Percentiles rank a stretch among this genome's conserved stretches.
Conservation (phyloP, 2,113 vertebrate species). For the Synodontis membranacea region DNA sequence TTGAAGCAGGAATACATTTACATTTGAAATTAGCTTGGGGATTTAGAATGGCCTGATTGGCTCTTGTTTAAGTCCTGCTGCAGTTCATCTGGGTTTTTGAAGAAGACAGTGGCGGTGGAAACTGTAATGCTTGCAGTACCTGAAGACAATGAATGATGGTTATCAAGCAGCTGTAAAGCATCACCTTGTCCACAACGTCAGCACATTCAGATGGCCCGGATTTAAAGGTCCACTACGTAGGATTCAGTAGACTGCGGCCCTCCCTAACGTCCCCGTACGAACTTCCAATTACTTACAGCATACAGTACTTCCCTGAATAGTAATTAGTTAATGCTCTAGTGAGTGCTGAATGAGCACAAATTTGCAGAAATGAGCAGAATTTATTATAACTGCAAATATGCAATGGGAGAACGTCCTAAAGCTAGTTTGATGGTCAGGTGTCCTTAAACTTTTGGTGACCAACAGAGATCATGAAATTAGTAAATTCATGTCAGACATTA, state of each 20-base stretch:
- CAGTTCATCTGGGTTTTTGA: constrained; percentile 36
- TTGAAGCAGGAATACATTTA: constrained; percentile 44
- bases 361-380: not conserved
- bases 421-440: not conserved
- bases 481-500: not conserved
- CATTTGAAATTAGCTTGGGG: constrained; percentile 43
- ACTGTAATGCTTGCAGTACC: constrained; percentile 4
- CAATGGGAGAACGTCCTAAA: not conserved
- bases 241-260: no score
- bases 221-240: no score
- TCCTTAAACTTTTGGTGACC: not conserved
- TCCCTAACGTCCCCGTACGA: no score
- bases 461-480: not conserved
- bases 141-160: not conserved
- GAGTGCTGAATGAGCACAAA: not conserved
- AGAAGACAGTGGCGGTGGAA: constrained; percentile 1
- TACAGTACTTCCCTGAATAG: no score
- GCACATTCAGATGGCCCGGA: not conserved
- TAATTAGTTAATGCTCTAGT: not conserved
- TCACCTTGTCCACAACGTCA: not conserved
- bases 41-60: constrained; percentile 16
- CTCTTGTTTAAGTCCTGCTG: constrained; percentile 45
- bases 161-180: not conserved
- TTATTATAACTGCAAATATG: not conserved
- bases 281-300: no score